Conservation (phyloP, 2,113 vertebrate genomes). For the Anser brachyrhynchus region DNA sequence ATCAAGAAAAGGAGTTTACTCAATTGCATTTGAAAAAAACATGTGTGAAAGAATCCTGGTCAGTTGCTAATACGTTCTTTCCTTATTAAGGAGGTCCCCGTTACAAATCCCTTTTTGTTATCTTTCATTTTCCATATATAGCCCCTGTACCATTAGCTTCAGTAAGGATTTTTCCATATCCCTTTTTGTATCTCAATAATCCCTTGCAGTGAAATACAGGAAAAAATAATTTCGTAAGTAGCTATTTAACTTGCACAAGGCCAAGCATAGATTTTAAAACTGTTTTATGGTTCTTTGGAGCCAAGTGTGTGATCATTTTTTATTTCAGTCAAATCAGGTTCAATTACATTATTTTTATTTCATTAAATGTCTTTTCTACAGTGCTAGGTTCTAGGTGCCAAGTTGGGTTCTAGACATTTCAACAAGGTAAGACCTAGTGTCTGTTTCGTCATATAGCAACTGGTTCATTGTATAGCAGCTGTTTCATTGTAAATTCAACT, state of each 20-base stretch:
- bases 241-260: not conserved
- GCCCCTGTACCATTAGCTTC: not conserved
- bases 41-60: not conserved
- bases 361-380: not conserved
- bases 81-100: not conserved
- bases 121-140: not conserved
- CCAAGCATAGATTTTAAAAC: not conserved
- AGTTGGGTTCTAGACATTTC: not conserved
- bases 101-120: not conserved
- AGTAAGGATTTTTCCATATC: not conserved
- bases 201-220: not conserved
- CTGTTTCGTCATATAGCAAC: not conserved
- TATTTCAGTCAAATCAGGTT: not conserved
- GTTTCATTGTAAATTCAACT: not conserved
- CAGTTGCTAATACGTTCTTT: not conserved
- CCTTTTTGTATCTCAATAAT: not conserved
- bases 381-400: not conserved
- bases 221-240: not conserved
- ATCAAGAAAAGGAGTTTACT: not conserved
- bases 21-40: not conserved
- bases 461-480: not conserved
- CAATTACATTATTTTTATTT: not conserved
- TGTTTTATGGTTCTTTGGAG: not conserved
- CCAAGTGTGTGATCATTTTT: not conserved
- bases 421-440: not conserved